phyloP scores from a whole-genome alignment of 2,113 vertebrate genomes.

The Neofelis nebulosa region DNA sequence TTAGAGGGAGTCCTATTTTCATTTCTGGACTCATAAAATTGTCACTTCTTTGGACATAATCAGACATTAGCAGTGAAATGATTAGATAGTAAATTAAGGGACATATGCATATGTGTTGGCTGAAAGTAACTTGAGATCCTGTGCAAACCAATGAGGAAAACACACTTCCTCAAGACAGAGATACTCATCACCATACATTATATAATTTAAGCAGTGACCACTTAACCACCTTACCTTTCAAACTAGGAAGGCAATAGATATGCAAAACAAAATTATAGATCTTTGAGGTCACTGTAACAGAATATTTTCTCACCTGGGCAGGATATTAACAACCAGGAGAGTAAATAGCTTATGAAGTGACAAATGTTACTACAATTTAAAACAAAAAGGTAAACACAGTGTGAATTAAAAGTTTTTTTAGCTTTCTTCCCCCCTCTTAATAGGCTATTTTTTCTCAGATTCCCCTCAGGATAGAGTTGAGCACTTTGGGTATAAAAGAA shows the following conservation, averaged over 20 bases:
- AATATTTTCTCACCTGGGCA: not conserved
- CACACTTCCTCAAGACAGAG: not conserved
- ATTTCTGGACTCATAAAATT: not conserved
- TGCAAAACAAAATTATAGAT: not conserved
- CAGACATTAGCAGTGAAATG: not conserved
- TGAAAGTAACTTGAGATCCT: not conserved
- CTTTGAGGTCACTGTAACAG: not conserved
- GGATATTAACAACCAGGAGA: not conserved
- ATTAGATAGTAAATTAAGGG: not conserved
- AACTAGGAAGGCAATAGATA: not conserved
- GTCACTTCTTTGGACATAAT: not conserved
- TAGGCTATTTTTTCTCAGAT: not conserved
- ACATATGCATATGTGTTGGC: too few species aligned
- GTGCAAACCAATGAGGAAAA: not conserved
- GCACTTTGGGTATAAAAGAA: not conserved
- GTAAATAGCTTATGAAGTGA: not conserved
- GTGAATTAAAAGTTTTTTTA: not conserved
- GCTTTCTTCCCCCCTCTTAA: not conserved
- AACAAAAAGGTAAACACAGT: not conserved
- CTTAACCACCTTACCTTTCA: not conserved
- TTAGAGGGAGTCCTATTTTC: not conserved
- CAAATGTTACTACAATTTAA: not conserved
- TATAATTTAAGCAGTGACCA: not conserved
- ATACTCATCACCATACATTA: accelerated
- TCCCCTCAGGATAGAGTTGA: not conserved